These are phyloP conservation scores for Bagarius yarrelli DNA, from an alignment of 2,113 vertebrate species.

Conservation along the genomic window DNA sequence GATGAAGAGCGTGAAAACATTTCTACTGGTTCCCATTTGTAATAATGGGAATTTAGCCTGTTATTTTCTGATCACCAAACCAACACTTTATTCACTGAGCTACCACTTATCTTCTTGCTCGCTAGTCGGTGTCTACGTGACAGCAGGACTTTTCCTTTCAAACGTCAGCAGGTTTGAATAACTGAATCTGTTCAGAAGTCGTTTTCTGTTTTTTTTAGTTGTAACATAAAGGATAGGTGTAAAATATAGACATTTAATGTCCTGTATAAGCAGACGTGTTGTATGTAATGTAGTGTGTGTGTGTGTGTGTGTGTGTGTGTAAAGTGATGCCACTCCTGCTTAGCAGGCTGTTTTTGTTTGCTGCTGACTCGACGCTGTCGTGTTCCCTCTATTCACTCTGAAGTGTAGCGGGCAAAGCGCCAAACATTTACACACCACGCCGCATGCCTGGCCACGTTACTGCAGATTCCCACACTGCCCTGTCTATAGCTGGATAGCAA, in stretches of 20 bases:
- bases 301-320: not conserved
- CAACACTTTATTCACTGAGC: no score
- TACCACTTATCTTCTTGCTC: no score
- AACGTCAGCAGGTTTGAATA: no score
- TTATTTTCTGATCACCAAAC: no score
- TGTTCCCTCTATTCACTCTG: conserved; percentile 64
- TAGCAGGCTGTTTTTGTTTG: conserved; percentile 56
- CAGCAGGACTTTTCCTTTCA: no score
- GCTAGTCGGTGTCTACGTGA: no score
- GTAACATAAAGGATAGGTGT: no score
- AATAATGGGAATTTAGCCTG: no score
- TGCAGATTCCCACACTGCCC: conserved; percentile 54
- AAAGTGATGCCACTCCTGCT: conserved; percentile 43
- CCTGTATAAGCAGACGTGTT: not conserved
- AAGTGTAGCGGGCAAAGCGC: conserved; percentile 52
- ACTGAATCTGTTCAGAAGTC: no score
- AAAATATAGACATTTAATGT: not conserved
- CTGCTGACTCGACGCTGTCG: conserved; percentile 61
- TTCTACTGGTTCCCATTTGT: no score
- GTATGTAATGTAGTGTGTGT: not conserved
- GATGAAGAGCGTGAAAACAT: no score
- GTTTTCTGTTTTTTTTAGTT: no score
- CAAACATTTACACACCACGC: conserved; percentile 51
- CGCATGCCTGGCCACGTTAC: conserved; percentile 52
- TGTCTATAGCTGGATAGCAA: not conserved